Conservation (phyloP, 2,113 vertebrate species). For the Calonectris borealis region DNA sequence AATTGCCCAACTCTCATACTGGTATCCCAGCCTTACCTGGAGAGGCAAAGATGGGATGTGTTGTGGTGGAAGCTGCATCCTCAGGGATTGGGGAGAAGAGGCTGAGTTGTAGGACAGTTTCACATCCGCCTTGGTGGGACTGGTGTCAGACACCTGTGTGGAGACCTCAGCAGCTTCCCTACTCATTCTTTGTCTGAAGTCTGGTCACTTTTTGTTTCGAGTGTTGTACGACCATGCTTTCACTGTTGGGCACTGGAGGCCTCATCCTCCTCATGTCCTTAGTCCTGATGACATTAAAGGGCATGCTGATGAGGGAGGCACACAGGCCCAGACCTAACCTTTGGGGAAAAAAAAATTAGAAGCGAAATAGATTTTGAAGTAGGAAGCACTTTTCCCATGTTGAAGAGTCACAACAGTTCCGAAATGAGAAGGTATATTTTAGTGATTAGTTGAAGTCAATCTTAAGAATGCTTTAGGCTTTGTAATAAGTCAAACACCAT, state of each 20-base stretch:
- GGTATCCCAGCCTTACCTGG: neutral
- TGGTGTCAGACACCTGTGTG: neutral
- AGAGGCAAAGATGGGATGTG: neutral
- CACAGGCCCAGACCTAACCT: neutral
- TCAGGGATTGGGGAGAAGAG: neutral
- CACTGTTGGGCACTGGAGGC: neutral
- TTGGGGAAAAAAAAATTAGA: neutral
- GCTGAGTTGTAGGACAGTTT: neutral
- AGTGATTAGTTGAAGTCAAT: conserved; percentile 4
- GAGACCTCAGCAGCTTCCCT: neutral
- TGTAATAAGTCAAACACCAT: neutral
- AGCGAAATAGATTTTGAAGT: neutral
- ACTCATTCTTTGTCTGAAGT: neutral
- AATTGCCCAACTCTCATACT: neutral
- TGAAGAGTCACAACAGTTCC: neutral
- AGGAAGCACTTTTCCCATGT: neutral
- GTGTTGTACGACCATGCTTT: neutral
- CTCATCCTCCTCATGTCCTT: neutral
- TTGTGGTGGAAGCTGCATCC: neutral
- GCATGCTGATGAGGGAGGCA: neutral
- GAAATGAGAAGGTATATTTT: neutral
- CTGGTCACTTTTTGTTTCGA: neutral
- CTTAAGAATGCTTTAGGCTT: conserved; percentile 31
- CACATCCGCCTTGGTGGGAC: neutral
- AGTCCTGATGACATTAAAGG: neutral